These are phyloP conservation scores for Branchipolynoe longqiensis DNA, from an alignment of 2,888 invertebrate genomes.

Conservation along the genomic window DNA sequence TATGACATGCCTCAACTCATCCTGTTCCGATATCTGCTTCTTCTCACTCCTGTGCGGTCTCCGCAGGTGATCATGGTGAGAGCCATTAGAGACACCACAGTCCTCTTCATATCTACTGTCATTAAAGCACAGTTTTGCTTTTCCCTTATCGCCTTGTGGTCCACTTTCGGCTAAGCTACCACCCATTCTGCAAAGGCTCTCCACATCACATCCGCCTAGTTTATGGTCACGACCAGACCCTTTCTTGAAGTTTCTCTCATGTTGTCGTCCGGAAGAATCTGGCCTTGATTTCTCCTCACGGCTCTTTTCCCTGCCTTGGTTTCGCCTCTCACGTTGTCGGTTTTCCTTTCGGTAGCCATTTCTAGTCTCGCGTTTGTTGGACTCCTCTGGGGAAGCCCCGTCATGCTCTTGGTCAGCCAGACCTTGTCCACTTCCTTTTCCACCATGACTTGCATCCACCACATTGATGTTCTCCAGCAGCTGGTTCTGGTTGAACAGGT, in stretches of 20 bases:
- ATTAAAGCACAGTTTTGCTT: too few relatives aligned
- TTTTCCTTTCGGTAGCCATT: conserved; percentile 5
- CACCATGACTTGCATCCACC: background rate
- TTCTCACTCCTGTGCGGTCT: background rate
- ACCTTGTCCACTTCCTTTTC: background rate
- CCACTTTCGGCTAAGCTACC: too few relatives aligned
- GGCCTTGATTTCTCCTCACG: conserved; percentile 16
- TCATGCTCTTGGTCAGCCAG: background rate
- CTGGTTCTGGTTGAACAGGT: conserved; percentile 17
- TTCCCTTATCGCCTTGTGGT: background rate
- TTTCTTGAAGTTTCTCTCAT: conserved; percentile 6
- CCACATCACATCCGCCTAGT: background rate
- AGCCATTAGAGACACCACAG: too few relatives aligned
- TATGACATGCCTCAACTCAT: background rate
- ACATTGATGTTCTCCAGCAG: background rate
- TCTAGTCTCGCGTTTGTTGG: background rate
- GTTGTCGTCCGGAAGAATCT: background rate
- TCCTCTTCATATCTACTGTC: too few relatives aligned
- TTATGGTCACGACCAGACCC: background rate
- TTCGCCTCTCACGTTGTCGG: conserved; percentile 4
- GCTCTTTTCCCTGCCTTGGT: background rate
- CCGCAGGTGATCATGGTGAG: background rate
- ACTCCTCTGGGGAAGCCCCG: background rate
- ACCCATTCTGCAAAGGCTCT: too few relatives aligned
- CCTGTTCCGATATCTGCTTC: background rate